These are phyloP conservation scores for Scrobipalpa costella DNA, from an alignment of 2,888 invertebrate genomes.

Conservation along the genomic window DNA sequence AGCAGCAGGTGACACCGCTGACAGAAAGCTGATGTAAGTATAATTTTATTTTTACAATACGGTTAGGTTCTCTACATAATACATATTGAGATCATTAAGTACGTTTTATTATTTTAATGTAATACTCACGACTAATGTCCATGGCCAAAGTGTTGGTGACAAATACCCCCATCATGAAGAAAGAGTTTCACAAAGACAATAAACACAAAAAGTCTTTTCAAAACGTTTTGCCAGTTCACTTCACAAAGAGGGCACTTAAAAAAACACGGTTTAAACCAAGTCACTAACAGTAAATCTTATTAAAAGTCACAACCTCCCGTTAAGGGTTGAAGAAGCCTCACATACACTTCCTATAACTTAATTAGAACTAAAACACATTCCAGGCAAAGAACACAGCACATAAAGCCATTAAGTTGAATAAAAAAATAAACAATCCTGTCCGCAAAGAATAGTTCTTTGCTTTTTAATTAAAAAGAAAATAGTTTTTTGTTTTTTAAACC, in stretches of 20 bases:
- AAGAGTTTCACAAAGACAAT: constrained; percentile 33
- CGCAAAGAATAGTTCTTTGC: not conserved
- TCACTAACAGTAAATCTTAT: constrained; percentile 47
- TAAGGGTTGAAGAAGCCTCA: constrained; percentile 61
- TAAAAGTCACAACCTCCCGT: constrained; percentile 47
- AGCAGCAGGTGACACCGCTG: no score
- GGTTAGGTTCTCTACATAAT: not conserved
- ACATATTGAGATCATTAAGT: not conserved
- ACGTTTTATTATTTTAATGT: not conserved
- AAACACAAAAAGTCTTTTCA: constrained; percentile 36
- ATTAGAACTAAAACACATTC: constrained; percentile 46
- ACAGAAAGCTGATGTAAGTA: no score
- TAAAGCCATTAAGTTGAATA: constrained; percentile 19
- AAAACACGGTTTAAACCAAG: not conserved
- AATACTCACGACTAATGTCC: constrained; percentile 73
- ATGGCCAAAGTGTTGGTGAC: constrained; percentile 69
- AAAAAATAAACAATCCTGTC: not conserved
- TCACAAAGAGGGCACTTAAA: not conserved
- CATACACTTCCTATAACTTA: constrained; percentile 50
- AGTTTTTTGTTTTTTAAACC: constrained; percentile 25
- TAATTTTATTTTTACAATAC: no score
- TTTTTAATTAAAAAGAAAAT: constrained; percentile 34
- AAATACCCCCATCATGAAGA: constrained; percentile 63
- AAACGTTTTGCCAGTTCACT: not conserved
- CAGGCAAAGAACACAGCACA: constrained; percentile 35